Percentiles rank a stretch among this genome's conserved stretches.
These are phyloP conservation scores for Sterrhoptilus dennistouni DNA, from an alignment of 2,113 vertebrate genomes.

Conservation along the genomic window DNA sequence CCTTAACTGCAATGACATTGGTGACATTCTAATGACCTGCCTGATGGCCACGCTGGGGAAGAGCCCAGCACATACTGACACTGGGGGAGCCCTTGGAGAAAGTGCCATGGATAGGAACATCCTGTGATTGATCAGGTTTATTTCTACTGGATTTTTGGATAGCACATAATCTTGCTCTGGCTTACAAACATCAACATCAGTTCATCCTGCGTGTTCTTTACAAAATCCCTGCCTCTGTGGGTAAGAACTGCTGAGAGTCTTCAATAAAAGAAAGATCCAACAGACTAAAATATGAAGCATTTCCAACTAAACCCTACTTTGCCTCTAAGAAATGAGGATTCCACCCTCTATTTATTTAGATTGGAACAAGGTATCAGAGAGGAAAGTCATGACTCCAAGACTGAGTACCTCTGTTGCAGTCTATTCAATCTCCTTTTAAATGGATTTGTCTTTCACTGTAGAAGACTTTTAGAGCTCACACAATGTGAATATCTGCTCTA, in stretches of 20 bases:
- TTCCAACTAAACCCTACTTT: neutral
- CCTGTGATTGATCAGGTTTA: neutral
- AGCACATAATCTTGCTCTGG: neutral
- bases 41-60: neutral
- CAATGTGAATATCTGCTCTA: neutral
- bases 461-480: neutral
- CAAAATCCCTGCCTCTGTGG: neutral
- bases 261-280: neutral
- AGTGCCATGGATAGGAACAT: neutral
- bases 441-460: neutral
- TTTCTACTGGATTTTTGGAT: neutral
- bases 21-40: neutral
- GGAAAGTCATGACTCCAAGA: neutral
- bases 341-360: neutral
- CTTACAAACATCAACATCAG: neutral
- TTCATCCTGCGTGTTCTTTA: neutral
- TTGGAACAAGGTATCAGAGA: neutral
- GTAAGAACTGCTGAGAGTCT: neutral
- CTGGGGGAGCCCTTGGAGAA: neutral
- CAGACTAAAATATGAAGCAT: neutral
- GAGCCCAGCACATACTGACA: fast-evolving
- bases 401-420: neutral
- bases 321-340: neutral
- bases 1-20: neutral
- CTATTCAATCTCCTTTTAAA: neutral